Evolutionary conservation across 2,888 invertebrate genomes (phyloP).

Genomic region (Anthrax anthrax): DNA sequence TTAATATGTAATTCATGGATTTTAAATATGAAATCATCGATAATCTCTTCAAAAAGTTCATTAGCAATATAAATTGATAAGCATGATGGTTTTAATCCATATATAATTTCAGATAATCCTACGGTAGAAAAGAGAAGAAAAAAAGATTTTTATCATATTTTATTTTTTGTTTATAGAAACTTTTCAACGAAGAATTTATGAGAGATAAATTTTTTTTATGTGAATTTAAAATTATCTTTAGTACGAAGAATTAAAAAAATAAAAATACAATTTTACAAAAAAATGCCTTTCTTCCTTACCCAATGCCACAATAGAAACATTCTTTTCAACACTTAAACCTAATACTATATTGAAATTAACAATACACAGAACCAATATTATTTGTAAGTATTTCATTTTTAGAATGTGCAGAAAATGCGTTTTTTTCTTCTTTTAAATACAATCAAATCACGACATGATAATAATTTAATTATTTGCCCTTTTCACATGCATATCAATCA

Average conservation of each 20-base stretch:
- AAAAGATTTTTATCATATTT: no score
- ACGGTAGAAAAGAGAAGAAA: no score
- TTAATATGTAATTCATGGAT: slow-evolving; percentile 24
- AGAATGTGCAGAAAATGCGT: no score
- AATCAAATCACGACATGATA: no score
- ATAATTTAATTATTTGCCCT: no score
- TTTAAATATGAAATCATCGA: slow-evolving; percentile 27
- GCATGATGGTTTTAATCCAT: slow-evolving; percentile 23
- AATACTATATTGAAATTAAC: neutral
- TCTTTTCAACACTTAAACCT: neutral
- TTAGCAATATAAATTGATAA: slow-evolving; percentile 20
- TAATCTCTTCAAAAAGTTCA: slow-evolving; percentile 15
- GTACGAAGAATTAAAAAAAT: no score
- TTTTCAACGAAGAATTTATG: neutral
- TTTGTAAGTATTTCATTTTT: no score
- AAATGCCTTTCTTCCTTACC: neutral
- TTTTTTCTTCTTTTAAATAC: no score
- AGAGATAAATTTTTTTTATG: neutral
- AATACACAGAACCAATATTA: no score
- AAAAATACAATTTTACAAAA: no score
- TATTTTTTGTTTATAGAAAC: neutral
- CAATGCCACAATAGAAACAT: neutral
- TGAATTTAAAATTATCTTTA: no score
- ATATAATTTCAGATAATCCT: slow-evolving; percentile 29
- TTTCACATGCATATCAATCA: no score